Conservation (phyloP, 2,888 invertebrate species). For the Gonocerus acuteangulatus region DNA sequence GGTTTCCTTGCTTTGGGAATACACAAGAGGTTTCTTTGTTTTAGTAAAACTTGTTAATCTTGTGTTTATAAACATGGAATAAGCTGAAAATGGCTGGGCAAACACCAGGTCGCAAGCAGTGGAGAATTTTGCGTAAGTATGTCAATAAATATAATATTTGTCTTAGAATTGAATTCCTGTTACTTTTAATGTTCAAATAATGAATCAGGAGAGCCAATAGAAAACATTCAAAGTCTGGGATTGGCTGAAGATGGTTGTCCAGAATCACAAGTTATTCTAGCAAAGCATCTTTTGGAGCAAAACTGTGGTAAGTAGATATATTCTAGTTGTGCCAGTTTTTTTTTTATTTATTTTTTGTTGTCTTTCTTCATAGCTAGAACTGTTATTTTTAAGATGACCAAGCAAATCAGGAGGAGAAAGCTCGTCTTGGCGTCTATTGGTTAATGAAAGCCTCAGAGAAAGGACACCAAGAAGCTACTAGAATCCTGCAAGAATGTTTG, state of each 20-base stretch:
- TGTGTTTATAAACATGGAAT: too few species aligned
- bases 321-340: too few species aligned
- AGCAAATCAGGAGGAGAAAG: constrained; percentile 64
- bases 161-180: neutral
- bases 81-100: constrained; percentile 10
- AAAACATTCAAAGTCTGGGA: constrained; percentile 20
- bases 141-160: neutral
- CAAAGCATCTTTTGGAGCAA: constrained; percentile 73
- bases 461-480: constrained; percentile 80
- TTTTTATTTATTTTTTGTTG: neutral
- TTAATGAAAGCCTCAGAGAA: constrained; percentile 84
- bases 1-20: too few species aligned
- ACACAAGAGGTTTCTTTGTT: too few species aligned
- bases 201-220: constrained; percentile 15
- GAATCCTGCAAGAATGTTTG: constrained; percentile 65
- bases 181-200: neutral
- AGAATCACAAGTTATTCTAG: constrained; percentile 79
- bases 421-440: constrained; percentile 79
- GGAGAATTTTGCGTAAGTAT: constrained; percentile 21
- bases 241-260: constrained; percentile 79
- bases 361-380: too few species aligned
- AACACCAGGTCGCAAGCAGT: constrained; percentile 19
- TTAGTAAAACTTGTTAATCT: too few species aligned
- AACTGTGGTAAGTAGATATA: constrained; percentile 55
- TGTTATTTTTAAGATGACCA: constrained; percentile 50